Percentiles rank a stretch among this genome's conserved stretches.
Evolutionary conservation across 2,797 vertebrate genomes (phyloP).

Genomic region (Mormyrus hasselquistii): DNA sequence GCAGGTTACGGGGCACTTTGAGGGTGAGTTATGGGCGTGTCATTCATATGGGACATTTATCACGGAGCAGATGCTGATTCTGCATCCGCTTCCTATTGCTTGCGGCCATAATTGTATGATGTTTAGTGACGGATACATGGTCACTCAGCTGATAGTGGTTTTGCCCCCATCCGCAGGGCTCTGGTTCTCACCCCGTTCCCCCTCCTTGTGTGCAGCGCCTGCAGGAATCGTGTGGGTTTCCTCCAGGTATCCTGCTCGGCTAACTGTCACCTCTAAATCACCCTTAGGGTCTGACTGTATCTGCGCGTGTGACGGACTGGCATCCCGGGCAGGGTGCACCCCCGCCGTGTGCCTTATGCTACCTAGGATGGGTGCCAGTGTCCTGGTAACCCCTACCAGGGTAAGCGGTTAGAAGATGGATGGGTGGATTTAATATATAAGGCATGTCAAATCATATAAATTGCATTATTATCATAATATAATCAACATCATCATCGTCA

Average conservation of each 20-base stretch:
- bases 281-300: not conserved
- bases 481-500: not conserved
- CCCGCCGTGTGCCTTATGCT: not conserved
- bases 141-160: not conserved
- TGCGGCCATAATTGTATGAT: not conserved
- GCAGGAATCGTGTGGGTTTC: not conserved
- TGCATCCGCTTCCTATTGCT: not conserved
- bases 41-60: conserved; percentile 15
- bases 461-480: not conserved
- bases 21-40: conserved; percentile 3
- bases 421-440: no score
- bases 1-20: conserved; percentile 2
- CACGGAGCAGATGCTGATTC: not conserved
- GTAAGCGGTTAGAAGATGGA: no score
- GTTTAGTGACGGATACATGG: not conserved
- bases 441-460: not conserved
- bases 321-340: not conserved
- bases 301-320: not conserved
- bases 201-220: not conserved
- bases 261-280: not conserved
- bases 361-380: not conserved
- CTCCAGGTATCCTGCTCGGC: not conserved
- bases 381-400: no score
- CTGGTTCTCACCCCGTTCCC: not conserved
- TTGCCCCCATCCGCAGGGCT: not conserved